A percentile compares a stretch with the other conserved stretches of the same genome.
These are phyloP conservation scores for Podotricha telesiphe DNA, from an alignment of 2,888 invertebrate genomes.

Conservation along the genomic window DNA sequence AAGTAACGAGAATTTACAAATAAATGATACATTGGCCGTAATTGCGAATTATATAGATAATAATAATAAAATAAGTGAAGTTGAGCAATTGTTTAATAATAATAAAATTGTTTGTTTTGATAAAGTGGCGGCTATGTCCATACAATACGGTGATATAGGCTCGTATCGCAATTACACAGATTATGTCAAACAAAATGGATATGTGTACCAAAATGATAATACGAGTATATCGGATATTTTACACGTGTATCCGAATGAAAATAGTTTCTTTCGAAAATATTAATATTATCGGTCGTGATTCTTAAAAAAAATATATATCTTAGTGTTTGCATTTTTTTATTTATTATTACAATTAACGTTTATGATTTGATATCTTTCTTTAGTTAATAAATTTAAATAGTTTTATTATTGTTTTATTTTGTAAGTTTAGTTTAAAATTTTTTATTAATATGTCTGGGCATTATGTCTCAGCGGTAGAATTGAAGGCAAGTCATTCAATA, in stretches of 20 bases:
- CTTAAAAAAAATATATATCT: neutral
- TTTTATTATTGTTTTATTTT: conserved; percentile 19
- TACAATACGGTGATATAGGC: conserved; percentile 66
- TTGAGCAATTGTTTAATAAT: conserved; percentile 54
- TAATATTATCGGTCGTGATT: conserved; percentile 1
- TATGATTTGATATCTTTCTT: neutral
- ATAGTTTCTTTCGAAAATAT: conserved; percentile 45
- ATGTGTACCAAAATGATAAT: conserved; percentile 46
- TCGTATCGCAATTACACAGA: conserved; percentile 63
- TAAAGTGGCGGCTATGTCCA: conserved; percentile 57
- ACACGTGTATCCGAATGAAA: conserved; percentile 62
- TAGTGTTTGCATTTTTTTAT: neutral
- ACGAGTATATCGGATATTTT: conserved; percentile 53
- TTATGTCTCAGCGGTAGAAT: too few relatives aligned
- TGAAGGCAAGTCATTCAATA: too few relatives aligned
- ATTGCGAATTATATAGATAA: neutral
- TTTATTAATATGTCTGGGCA: too few relatives aligned
- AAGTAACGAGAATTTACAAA: conserved; percentile 55
- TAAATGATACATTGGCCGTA: neutral
- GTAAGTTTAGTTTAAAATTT: neutral
- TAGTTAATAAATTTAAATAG: conserved; percentile 1
- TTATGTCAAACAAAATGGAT: conserved; percentile 52
- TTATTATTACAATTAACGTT: neutral
- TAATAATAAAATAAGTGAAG: conserved; percentile 53
- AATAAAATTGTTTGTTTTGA: conserved; percentile 24